Conservation (phyloP, 2,113 vertebrate genomes). For the Strix uralensis region DNA sequence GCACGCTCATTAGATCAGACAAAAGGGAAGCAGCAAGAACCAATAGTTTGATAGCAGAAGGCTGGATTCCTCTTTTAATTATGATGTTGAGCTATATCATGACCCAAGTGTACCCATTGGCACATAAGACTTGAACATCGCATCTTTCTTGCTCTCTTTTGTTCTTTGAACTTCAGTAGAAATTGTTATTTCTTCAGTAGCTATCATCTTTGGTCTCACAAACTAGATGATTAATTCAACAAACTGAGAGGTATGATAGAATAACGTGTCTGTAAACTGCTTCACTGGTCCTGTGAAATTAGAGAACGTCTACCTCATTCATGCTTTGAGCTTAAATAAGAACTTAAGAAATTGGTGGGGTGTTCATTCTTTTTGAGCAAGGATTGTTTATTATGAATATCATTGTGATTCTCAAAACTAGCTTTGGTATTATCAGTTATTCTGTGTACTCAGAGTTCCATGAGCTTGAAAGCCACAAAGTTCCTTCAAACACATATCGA, state of each 20-base stretch:
- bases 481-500: background rate
- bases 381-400: conserved; percentile 4
- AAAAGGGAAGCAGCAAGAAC: conserved; percentile 1
- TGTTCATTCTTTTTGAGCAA: background rate
- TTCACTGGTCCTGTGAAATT: background rate
- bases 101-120: background rate
- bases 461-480: background rate
- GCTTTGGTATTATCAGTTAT: conserved; percentile 10
- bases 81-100: background rate
- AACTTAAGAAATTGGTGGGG: background rate
- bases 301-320: background rate
- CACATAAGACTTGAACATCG: background rate
- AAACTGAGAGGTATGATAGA: background rate
- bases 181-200: background rate
- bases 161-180: background rate
- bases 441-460: background rate
- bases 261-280: background rate
- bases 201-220: background rate
- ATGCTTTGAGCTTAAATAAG: background rate
- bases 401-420: background rate
- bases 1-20: background rate
- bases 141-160: background rate
- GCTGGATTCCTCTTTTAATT: background rate
- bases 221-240: background rate
- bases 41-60: background rate